phyloP scores from a whole-genome alignment of 2,797 vertebrate genomes.

The Urophycis tenuis region DNA sequence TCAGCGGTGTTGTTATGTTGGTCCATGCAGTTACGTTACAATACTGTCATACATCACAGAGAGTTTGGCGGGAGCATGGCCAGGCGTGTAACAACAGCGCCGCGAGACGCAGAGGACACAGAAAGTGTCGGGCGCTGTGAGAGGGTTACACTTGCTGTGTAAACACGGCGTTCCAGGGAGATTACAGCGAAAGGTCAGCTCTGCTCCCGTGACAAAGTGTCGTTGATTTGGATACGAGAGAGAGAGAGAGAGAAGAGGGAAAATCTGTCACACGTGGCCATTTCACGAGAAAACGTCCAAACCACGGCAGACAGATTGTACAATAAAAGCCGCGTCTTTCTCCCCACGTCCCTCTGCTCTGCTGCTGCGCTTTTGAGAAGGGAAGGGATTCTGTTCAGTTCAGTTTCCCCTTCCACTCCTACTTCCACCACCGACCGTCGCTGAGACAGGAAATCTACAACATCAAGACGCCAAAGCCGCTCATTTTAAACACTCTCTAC shows the following conservation, averaged over 20 bases:
- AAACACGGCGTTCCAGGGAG: slow-evolving; percentile 1
- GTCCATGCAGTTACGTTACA: background rate
- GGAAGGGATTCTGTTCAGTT: background rate
- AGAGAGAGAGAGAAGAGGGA: no score
- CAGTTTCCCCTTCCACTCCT: background rate
- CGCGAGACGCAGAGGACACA: background rate
- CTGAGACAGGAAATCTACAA: background rate
- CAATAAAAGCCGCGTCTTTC: background rate
- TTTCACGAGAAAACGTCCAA: background rate
- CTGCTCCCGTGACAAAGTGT: background rate
- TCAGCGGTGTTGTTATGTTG: background rate
- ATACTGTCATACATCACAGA: background rate
- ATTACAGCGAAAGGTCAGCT: slow-evolving; percentile 4
- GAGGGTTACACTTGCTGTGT: background rate
- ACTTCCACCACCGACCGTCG: background rate
- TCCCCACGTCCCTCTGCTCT: background rate
- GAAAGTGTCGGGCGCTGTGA: background rate
- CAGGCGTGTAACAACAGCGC: background rate
- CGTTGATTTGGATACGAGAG: background rate
- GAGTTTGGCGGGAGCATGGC: background rate
- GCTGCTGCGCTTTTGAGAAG: background rate
- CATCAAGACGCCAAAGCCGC: background rate
- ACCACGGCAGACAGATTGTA: background rate
- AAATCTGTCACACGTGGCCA: background rate
- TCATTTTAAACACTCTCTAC: background rate